Percentiles rank a stretch among this genome's conserved stretches.
These are phyloP conservation scores for Ernsta delagoae DNA, from an alignment of 2,888 invertebrate species.

Conservation along the genomic window DNA sequence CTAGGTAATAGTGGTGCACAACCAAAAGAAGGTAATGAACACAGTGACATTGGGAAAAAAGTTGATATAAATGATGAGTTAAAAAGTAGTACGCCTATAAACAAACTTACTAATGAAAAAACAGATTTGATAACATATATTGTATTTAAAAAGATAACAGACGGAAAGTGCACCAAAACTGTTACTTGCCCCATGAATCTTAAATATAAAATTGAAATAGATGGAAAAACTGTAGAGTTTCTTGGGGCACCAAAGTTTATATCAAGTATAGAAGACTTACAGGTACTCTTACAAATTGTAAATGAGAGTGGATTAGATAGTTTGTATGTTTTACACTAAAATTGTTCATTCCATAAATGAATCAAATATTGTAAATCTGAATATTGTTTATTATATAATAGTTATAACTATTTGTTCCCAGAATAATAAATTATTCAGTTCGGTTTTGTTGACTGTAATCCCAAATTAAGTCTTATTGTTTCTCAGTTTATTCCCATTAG, in stretches of 20 bases:
- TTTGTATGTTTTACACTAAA: conserved; percentile 71
- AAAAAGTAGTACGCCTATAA: background rate
- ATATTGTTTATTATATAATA: conserved; percentile 21
- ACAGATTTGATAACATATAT: conserved; percentile 59
- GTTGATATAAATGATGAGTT: conserved; percentile 12
- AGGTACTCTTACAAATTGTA: conserved; percentile 80
- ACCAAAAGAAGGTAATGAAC: conserved; percentile 35
- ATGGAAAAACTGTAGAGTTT: conserved; percentile 72
- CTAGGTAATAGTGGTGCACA: conserved; percentile 16
- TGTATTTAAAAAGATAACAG: conserved; percentile 67
- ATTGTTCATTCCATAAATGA: conserved; percentile 43
- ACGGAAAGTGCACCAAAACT: conserved; percentile 65
- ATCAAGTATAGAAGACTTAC: conserved; percentile 73
- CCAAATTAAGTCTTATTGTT: background rate
- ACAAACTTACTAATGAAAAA: background rate
- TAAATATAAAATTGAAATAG: conserved; percentile 71
- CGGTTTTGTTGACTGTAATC: conserved; percentile 27
- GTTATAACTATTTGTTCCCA: conserved; percentile 1
- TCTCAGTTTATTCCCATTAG: no score
- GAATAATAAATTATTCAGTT: conserved; percentile 27
- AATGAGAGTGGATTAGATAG: conserved; percentile 74
- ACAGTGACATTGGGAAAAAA: conserved; percentile 21
- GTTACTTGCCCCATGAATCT: conserved; percentile 77
- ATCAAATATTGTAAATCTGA: conserved; percentile 35
- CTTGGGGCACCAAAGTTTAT: conserved; percentile 79